Conservation (phyloP, 2,797 vertebrate genomes). For the Arvicola amphibius region DNA sequence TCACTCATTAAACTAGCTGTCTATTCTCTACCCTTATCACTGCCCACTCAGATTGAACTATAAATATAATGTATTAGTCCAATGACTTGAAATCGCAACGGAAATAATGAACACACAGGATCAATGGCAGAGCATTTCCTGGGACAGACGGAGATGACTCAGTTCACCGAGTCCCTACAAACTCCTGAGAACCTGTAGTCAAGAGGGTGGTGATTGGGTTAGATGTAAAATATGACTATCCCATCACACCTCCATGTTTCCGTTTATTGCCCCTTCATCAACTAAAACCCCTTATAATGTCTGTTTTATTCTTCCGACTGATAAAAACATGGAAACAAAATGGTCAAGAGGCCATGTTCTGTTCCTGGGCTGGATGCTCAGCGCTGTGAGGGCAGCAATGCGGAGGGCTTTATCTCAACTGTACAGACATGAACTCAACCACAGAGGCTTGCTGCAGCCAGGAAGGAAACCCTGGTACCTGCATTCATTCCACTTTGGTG, state of each 20-base stretch:
- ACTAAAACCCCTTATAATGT: background rate
- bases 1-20: background rate
- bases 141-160: background rate
- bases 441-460: background rate
- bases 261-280: slow-evolving; percentile 18
- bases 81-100: slow-evolving; percentile 8
- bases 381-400: background rate
- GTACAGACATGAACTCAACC: background rate
- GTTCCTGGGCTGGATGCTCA: slow-evolving; percentile 1
- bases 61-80: slow-evolving; percentile 4
- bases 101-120: background rate
- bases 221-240: background rate
- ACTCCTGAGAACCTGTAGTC: background rate
- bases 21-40: background rate
- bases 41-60: slow-evolving; percentile 26
- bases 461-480: background rate
- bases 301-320: background rate
- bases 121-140: slow-evolving; percentile 27
- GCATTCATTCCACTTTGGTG: slow-evolving; percentile 56
- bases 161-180: background rate
- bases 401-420: background rate
- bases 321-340: slow-evolving; percentile 34
- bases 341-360: background rate
- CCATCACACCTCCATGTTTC: background rate
- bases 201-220: background rate